phyloP scores from a whole-genome alignment of 2,113 vertebrate genomes.

The human (Homo sapiens) region DNA sequence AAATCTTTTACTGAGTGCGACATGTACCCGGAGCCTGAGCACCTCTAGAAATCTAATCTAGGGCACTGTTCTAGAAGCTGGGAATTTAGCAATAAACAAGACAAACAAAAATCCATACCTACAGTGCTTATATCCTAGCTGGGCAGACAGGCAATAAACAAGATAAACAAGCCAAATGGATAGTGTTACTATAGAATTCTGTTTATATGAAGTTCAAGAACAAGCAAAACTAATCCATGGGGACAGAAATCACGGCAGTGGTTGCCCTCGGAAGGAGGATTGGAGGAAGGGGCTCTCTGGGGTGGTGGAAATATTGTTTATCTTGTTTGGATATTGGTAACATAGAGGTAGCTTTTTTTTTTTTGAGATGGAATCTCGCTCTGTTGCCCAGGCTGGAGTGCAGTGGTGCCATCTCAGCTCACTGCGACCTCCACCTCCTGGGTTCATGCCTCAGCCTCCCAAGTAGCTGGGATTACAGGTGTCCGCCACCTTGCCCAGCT shows the following conservation, averaged over 20 bases:
- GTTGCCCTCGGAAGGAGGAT: neutral
- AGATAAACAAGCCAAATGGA: no score
- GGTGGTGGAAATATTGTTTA: neutral
- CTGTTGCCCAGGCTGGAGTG: no score
- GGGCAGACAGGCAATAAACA: neutral
- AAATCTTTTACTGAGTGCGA: no score
- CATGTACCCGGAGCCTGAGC: no score
- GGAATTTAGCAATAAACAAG: neutral
- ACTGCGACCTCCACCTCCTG: no score
- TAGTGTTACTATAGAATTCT: neutral
- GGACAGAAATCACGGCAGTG: neutral
- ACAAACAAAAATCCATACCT: neutral
- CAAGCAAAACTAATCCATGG: neutral
- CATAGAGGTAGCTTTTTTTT: neutral
- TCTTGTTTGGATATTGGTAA: neutral
- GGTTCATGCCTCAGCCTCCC: no score
- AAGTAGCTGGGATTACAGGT: no score
- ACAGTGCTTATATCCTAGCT: rapidly evolving
- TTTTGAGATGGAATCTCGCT: no score
- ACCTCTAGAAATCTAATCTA: no score
- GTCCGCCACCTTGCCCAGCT: no score
- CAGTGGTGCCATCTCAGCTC: no score
- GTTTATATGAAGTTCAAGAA: neutral
- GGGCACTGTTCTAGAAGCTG: neutral
- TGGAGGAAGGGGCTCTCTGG: neutral